Evolutionary conservation across 2,888 invertebrate genomes (phyloP).

Genomic region (Matsumyia berberina): DNA sequence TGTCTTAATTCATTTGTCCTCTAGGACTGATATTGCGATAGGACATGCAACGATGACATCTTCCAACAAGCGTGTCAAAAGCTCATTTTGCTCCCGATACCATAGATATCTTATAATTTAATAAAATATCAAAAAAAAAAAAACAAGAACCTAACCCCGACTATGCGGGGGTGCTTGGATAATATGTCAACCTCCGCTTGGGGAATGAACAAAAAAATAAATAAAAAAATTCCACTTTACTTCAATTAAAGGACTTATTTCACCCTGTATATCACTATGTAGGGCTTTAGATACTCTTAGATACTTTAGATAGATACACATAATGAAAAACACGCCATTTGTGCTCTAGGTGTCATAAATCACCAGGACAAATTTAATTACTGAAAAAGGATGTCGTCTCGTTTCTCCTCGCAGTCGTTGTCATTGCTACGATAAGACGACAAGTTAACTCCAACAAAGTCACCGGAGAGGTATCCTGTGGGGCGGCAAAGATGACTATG

Average conservation of each 20-base stretch:
- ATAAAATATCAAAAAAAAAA: conserved; percentile 66
- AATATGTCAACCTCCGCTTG: conserved; percentile 32
- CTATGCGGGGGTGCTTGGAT: conserved; percentile 8
- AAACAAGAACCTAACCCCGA: conserved; percentile 54
- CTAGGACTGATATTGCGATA: conserved; percentile 45
- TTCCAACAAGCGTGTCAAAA: conserved; percentile 64
- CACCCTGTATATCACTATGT: conserved; percentile 51
- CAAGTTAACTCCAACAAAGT: conserved; percentile 38
- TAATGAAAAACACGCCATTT: conserved; percentile 77
- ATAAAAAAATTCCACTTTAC: conserved; percentile 63
- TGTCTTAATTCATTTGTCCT: conserved; percentile 71
- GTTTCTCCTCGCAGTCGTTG: conserved; percentile 57
- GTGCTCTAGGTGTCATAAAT: conserved; percentile 78
- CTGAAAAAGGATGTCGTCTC: conserved; percentile 77
- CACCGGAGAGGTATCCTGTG: conserved; percentile 22
- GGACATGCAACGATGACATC: conserved; percentile 72
- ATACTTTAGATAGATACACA: conserved; percentile 72
- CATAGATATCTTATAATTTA: conserved; percentile 69
- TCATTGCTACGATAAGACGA: conserved; percentile 59
- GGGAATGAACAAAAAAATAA: neutral
- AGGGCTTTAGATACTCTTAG: conserved; percentile 52
- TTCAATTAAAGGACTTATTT: conserved; percentile 75
- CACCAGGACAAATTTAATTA: conserved; percentile 79
- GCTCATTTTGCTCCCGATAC: conserved; percentile 55
- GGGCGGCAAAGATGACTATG: conserved; percentile 60